A percentile compares a stretch with the other conserved stretches of the same genome.
Conservation (phyloP, 2,888 invertebrate genomes). For the Dermolepida albohirtum region DNA sequence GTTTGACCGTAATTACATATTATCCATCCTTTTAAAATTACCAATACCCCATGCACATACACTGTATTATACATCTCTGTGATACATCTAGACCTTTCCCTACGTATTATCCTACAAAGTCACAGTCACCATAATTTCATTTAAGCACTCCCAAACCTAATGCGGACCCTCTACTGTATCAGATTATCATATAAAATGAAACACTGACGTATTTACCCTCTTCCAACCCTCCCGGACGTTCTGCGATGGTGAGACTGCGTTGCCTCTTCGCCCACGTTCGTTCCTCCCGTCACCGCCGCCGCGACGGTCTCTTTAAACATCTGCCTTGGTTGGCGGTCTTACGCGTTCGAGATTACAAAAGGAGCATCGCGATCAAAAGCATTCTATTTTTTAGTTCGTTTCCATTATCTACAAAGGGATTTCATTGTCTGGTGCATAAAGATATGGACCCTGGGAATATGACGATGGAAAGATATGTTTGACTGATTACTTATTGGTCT, state of each 20-base stretch:
- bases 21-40: too few species aligned
- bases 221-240: neutral
- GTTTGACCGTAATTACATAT: too few species aligned
- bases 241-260: too few species aligned
- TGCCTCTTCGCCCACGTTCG: too few species aligned
- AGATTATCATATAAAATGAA: slow-evolving; percentile 33
- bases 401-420: neutral
- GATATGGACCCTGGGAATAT: neutral
- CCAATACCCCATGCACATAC: too few species aligned
- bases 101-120: too few species aligned
- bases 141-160: slow-evolving; percentile 23
- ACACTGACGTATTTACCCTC: neutral
- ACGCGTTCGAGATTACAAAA: neutral
- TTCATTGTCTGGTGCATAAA: slow-evolving; percentile 15
- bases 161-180: slow-evolving; percentile 16
- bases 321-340: too few species aligned
- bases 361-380: neutral
- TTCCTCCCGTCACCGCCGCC: too few species aligned
- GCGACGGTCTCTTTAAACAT: too few species aligned
- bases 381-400: neutral
- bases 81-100: too few species aligned
- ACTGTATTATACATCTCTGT: too few species aligned
- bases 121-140: slow-evolving; percentile 12
- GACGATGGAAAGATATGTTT: neutral
- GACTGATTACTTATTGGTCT: slow-evolving; percentile 12